Evolutionary conservation across 2,113 vertebrate genomes (phyloP).

Genomic region (Odontesthes bonariensis): DNA sequence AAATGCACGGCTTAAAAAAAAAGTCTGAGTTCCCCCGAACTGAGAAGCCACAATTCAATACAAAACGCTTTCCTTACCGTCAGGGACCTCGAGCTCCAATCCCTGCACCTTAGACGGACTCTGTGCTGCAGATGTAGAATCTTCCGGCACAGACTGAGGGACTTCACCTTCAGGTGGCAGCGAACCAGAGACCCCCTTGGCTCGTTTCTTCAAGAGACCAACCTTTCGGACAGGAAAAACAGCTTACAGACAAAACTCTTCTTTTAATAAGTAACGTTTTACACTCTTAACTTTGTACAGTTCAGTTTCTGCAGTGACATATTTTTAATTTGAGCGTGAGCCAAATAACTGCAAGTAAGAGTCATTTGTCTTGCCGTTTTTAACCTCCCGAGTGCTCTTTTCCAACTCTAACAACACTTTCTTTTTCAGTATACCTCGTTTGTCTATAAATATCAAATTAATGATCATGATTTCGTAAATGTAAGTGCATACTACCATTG

Average conservation of each 20-base stretch:
- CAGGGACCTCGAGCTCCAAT: constrained; percentile 58
- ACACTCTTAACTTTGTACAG: too few species aligned
- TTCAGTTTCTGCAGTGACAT: too few species aligned
- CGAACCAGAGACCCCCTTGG: constrained; percentile 77
- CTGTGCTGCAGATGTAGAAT: constrained; percentile 66
- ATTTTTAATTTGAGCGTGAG: too few species aligned
- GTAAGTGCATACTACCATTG: too few species aligned
- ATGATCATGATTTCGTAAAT: background rate
- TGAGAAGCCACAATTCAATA: background rate
- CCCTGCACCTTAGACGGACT: constrained; percentile 72
- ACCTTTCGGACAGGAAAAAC: constrained; percentile 81
- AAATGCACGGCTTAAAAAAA: constrained; percentile 27
- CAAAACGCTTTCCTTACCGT: constrained; percentile 55
- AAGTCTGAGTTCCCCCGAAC: background rate
- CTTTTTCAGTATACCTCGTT: too few species aligned
- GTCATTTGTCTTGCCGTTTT: background rate
- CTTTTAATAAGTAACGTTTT: too few species aligned
- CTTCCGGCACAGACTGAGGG: constrained; percentile 46
- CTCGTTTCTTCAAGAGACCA: constrained; percentile 88
- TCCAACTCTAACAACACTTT: too few species aligned
- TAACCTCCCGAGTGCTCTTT: too few species aligned
- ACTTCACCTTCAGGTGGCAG: constrained; percentile 70
- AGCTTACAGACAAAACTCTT: background rate
- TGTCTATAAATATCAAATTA: background rate
- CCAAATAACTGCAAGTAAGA: too few species aligned